Evolutionary conservation across 2,797 vertebrate genomes (phyloP), one percentile per base, ranked within the genome.

Genomic region (Austrolebias charrua): DNA sequence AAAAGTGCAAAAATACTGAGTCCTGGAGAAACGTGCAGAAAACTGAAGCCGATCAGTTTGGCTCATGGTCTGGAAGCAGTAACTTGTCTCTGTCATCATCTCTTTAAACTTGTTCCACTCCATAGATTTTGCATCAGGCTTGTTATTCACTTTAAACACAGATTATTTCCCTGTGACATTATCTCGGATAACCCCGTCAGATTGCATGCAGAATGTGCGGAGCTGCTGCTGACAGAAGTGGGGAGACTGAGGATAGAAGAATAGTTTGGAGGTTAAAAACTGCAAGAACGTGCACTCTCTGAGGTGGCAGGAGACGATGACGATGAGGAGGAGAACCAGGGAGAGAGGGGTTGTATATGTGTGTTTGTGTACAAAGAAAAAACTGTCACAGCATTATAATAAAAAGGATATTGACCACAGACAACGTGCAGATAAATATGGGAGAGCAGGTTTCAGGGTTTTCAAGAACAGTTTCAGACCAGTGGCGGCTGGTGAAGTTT

Each of bases 251-350:
- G 59, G 38, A 40, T n/a, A 50, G 61, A 63, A 56, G 55, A 75
- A 71, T 68, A 66, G 61, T 78, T 66, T 53, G 57, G 48, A 84
- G 85, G 86, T 88, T 84, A 86, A 86, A 80, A 46, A 79, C 75
- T 78, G 74, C 66, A 50, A 66, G 76, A 77, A 68, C 56, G 24
- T 60, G 56, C 69, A 81, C 69, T 79, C 80, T 78, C 79, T 46
- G 24, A 67, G 74, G 80, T 62, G 71, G 62, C 69, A 42, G 45
- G 6, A 38, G 35, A 8, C 35, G 7, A 24, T 24, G 24, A n/a
- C n/a, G n/a, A 38, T 38, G 35, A 38, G 7, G 35, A 38, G 35
- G 35, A 50, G 55, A 63, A 43, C 18, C 42, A 60, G 71, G 53
- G 9, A 35, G 35, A 40, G 55, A 56, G 53, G 24, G 40, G 68